phyloP scores from a whole-genome alignment of 1,140 invertebrate species.

The Magallana ariakensis region DNA sequence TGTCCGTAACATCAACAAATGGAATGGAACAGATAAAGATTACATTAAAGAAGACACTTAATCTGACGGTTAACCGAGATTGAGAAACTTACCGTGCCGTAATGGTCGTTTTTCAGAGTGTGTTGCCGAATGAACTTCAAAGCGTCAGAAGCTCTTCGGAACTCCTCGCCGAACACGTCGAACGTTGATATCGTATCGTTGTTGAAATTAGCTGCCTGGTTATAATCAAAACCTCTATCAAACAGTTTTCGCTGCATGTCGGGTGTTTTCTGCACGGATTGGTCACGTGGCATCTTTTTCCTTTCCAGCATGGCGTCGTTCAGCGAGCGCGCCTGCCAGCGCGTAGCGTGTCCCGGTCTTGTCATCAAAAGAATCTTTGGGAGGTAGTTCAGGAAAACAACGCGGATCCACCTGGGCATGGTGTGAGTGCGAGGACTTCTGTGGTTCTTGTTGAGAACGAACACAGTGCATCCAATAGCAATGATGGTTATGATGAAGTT shows the following conservation, averaged over 20 bases:
- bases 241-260: not conserved
- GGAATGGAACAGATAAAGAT: too few species aligned
- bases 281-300: not conserved
- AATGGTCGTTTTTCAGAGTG: conserved; percentile 74
- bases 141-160: conserved; percentile 78
- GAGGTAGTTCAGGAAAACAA: conserved; percentile 77
- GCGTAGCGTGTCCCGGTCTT: conserved; percentile 75
- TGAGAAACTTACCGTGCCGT: conserved; percentile 71
- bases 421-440: conserved; percentile 91
- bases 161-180: not conserved
- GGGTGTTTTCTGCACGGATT: not conserved
- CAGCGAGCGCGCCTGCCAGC: conserved; percentile 66
- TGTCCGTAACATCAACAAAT: too few species aligned
- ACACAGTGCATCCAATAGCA: conserved; percentile 98
- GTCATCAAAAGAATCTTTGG: conserved; percentile 78
- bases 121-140: conserved; percentile 81
- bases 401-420: conserved; percentile 79
- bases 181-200: not conserved
- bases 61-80: not conserved
- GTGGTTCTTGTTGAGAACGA: conserved; percentile 99
- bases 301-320: conserved; percentile 45
- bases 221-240: not conserved
- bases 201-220: not conserved
- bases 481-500: conserved; percentile 99
- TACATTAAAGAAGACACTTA: too few species aligned